Base-by-base conservation (phyloP, 2,113 vertebrate genomes). In the Crypturellus undulatus region DNA sequence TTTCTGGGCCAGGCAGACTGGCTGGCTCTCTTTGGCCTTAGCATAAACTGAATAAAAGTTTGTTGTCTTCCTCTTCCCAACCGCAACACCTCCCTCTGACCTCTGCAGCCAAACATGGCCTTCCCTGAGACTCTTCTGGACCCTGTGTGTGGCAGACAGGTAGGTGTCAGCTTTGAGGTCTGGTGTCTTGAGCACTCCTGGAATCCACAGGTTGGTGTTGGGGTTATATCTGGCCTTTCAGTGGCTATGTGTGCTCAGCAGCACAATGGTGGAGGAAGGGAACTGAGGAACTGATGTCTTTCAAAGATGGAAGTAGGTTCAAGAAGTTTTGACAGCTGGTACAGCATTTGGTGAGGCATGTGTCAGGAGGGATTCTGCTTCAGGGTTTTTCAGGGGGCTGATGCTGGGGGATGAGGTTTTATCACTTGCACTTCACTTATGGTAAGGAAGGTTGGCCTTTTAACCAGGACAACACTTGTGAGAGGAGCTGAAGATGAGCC, bases 381-480 rank as follows among this genome's bases (percentile, higher is more conserved):
- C 40, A 51, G 49, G 38, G 20, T 79, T 90, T 93, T 91, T 82
- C 26, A 51, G 22, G 14, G 58, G 36, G 30, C n/a, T 79, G 22
- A 14, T 72, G 62, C 84, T 96, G 92, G 90, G 43, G 77, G 77
- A 78, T 95, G 85, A 79, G 28, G 13, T 91, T 54, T 87, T 88
- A 90, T 49, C 21, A 3, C 43, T n/a, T 9, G 5, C 28, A 9
- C 26, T 24, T 36, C 15, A 68, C 24, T 84, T 14, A 9, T 69
- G 43, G 64, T 65, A 88, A 92, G 85, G 82, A 79, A 76, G 49
- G 49, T 3, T 94, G 93, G 58, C 70, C 77, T 96, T 96, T 94
- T 85, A 69, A 92, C 79, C 30, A 42, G 34, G 75, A 42, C 85
- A 96, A 79, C 79, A 92, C 89, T 88, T 91, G 40, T 58, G 64